These are phyloP conservation scores for Volucella zonaria DNA, from an alignment of 2,888 invertebrate species.

Conservation along the genomic window DNA sequence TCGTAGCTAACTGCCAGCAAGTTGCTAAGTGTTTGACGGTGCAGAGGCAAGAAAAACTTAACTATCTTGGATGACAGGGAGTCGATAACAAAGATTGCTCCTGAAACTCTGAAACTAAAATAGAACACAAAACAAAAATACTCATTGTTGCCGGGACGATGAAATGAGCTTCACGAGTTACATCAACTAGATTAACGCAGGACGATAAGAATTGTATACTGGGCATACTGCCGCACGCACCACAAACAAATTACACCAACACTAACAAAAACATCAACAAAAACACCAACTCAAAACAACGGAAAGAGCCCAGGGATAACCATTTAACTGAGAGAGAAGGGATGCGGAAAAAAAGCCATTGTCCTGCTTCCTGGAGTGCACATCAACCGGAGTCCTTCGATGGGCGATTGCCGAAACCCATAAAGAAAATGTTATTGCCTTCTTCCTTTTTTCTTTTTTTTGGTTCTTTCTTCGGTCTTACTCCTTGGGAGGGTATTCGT, in stretches of 20 bases:
- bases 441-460: constrained; percentile 38
- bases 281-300: neutral
- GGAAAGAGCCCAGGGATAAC: constrained; percentile 49
- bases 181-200: constrained; percentile 64
- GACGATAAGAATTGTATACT: constrained; percentile 52
- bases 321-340: constrained; percentile 13
- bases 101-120: constrained; percentile 1
- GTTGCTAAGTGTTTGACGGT: constrained; percentile 18
- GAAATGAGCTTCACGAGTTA: constrained; percentile 56
- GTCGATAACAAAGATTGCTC: constrained; percentile 60
- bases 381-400: constrained; percentile 59
- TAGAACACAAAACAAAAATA: constrained; percentile 36
- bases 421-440: constrained; percentile 66
- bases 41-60: constrained; percentile 28
- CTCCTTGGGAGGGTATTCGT: constrained; percentile 9
- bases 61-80: constrained; percentile 60
- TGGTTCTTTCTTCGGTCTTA: neutral
- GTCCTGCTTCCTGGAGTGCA: constrained; percentile 46
- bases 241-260: constrained; percentile 60
- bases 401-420: constrained; percentile 63
- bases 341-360: constrained; percentile 47
- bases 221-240: constrained; percentile 40
- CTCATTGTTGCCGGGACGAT: constrained; percentile 27
- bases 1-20: neutral
- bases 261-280: constrained; percentile 7